A percentile compares a stretch with the other conserved stretches of the same genome.
phyloP scores from a whole-genome alignment of 2,113 vertebrate genomes.

The Mormyrus lacerda region DNA sequence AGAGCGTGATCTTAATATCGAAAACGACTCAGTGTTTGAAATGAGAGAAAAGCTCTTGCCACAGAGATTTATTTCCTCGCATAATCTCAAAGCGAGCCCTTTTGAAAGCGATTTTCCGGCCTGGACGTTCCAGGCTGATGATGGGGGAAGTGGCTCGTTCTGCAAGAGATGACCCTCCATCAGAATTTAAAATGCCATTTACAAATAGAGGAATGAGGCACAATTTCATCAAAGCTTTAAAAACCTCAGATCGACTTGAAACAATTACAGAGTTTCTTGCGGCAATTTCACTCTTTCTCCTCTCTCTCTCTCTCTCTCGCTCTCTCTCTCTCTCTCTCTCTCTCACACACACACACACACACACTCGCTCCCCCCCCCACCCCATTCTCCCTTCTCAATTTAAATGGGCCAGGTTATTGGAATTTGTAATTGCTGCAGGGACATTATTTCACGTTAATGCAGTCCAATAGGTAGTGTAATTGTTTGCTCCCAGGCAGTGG shows the following conservation, averaged over 20 bases:
- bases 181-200: slow-evolving; percentile 29
- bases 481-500: slow-evolving; percentile 42
- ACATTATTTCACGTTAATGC: slow-evolving; percentile 41
- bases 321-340: slow-evolving; percentile 27
- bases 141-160: not conserved
- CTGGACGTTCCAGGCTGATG: not conserved
- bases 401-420: slow-evolving; percentile 43
- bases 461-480: slow-evolving; percentile 46
- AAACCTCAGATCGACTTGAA: slow-evolving; percentile 31
- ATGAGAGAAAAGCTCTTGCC: not conserved
- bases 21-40: not conserved
- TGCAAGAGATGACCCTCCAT: slow-evolving; percentile 17
- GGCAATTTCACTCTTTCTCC: slow-evolving; percentile 24
- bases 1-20: not conserved
- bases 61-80: not conserved
- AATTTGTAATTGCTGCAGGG: slow-evolving; percentile 43
- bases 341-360: not conserved
- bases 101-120: not conserved
- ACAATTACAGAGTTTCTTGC: slow-evolving; percentile 34
- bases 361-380: slow-evolving; percentile 10
- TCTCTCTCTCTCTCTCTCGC: slow-evolving; percentile 16
- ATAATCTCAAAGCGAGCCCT: not conserved
- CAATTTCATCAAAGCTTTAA: slow-evolving; percentile 36
- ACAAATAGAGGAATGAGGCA: slow-evolving; percentile 26
- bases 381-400: slow-evolving; percentile 27